These are phyloP conservation scores for Lasioglossum albipes DNA, from an alignment of 1,140 invertebrate genomes.

Conservation along the genomic window DNA sequence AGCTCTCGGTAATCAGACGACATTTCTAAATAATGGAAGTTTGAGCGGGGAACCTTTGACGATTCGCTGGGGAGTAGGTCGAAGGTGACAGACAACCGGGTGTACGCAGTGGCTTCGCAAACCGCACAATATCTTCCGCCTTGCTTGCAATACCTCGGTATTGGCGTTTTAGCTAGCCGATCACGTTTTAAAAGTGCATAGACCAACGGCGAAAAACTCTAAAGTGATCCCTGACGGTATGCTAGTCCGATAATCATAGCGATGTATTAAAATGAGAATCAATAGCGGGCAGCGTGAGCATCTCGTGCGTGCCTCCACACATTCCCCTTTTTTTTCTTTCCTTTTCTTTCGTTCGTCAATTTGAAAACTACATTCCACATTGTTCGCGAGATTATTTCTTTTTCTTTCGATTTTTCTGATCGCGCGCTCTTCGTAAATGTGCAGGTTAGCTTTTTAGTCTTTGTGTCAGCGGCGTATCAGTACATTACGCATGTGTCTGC, in stretches of 20 bases:
- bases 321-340: conserved; percentile 22
- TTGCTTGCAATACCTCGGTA: conserved; percentile 53
- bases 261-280: conserved; percentile 69
- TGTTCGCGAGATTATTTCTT: neutral
- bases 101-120: conserved; percentile 66
- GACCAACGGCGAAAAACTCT: conserved; percentile 46
- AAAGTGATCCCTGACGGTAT: conserved; percentile 57
- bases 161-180: conserved; percentile 57
- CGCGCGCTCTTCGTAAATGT: conserved; percentile 1
- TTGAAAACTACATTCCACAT: neutral
- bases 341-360: conserved; percentile 12
- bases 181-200: conserved; percentile 56
- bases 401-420: neutral
- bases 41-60: conserved; percentile 57
- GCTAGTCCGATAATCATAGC: conserved; percentile 61
- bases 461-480: conserved; percentile 26
- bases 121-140: conserved; percentile 57
- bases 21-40: conserved; percentile 55
- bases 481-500: conserved; percentile 26
- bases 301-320: conserved; percentile 57
- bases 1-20: conserved; percentile 46
- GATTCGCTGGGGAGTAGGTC: conserved; percentile 73
- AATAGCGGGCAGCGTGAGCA: conserved; percentile 67
- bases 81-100: conserved; percentile 77
- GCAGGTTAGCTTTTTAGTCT: conserved; percentile 43